phyloP scores from a whole-genome alignment of 2,888 invertebrate species.

The Phymatocera aterrima region DNA sequence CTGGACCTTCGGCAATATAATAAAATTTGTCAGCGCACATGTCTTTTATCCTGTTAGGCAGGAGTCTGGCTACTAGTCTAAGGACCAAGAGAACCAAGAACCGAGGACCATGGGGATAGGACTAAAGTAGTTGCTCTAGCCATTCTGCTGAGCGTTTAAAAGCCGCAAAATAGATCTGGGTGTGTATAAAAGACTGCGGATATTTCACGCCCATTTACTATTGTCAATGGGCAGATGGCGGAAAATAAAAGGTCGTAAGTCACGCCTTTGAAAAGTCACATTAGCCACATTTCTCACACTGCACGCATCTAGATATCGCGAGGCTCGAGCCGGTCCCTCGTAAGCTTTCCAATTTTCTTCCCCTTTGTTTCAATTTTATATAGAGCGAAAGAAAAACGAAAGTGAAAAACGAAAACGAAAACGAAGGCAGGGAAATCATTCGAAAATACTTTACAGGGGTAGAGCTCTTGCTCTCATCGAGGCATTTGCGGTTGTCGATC shows the following conservation, averaged over 20 bases:
- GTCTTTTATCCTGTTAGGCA: conserved; percentile 27
- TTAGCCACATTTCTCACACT: too few relatives aligned
- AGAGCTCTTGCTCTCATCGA: neutral
- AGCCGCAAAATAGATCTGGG: conserved; percentile 31
- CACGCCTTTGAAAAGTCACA: conserved; percentile 50
- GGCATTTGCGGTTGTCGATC: conserved; percentile 23
- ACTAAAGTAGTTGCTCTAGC: conserved; percentile 6
- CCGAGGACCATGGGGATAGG: neutral
- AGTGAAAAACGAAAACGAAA: too few relatives aligned
- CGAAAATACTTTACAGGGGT: neutral
- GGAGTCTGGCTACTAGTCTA: neutral
- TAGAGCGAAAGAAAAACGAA: too few relatives aligned
- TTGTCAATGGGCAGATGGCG: conserved; percentile 69
- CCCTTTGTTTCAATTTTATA: too few relatives aligned
- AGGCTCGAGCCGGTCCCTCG: too few relatives aligned
- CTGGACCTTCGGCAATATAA: conserved; percentile 64
- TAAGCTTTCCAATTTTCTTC: too few relatives aligned
- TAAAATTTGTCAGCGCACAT: conserved; percentile 69
- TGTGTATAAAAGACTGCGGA: conserved; percentile 63
- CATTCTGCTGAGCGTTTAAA: conserved; percentile 10
- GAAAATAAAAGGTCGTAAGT: conserved; percentile 61
- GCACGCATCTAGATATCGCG: too few relatives aligned
- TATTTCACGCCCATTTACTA: conserved; percentile 73
- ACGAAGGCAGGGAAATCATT: too few relatives aligned
- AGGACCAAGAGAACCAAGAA: neutral